phyloP scores from a whole-genome alignment of 2,888 invertebrate species.

The Dolichopus griseipennis region DNA sequence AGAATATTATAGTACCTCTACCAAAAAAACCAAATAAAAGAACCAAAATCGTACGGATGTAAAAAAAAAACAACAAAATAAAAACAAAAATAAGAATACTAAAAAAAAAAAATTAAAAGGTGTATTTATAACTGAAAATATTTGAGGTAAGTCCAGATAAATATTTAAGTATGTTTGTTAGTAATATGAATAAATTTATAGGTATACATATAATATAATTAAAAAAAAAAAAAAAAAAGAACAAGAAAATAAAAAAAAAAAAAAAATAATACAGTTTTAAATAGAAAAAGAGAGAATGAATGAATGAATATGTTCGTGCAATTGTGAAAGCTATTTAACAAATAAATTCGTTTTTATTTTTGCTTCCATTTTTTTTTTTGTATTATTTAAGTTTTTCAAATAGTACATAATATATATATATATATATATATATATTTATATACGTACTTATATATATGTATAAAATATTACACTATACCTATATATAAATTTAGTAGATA shows the following conservation, averaged over 20 bases:
- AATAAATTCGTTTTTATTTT: too few species aligned
- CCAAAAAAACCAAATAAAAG: too few species aligned
- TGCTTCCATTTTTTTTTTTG: not conserved
- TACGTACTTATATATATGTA: too few species aligned
- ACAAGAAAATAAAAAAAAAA: not conserved
- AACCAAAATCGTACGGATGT: too few species aligned
- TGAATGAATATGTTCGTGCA: not conserved
- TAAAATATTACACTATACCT: too few species aligned
- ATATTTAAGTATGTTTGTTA: not conserved
- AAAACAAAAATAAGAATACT: too few species aligned
- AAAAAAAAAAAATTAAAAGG: too few species aligned
- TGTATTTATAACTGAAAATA: not conserved
- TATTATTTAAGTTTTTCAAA: too few species aligned
- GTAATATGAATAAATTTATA: not conserved
- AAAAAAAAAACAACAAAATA: too few species aligned
- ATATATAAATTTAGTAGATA: too few species aligned
- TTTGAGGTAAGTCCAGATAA: slow-evolving; percentile 6
- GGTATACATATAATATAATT: not conserved
- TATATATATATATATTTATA: too few species aligned
- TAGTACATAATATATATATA: not conserved
- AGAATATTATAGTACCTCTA: too few species aligned
- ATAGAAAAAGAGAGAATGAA: not conserved
- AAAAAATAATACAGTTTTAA: not conserved
- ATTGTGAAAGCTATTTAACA: slow-evolving; percentile 6
- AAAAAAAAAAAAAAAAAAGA: not conserved